phyloP scores from a whole-genome alignment of 2,888 invertebrate genomes.

The Anaspis maculata region DNA sequence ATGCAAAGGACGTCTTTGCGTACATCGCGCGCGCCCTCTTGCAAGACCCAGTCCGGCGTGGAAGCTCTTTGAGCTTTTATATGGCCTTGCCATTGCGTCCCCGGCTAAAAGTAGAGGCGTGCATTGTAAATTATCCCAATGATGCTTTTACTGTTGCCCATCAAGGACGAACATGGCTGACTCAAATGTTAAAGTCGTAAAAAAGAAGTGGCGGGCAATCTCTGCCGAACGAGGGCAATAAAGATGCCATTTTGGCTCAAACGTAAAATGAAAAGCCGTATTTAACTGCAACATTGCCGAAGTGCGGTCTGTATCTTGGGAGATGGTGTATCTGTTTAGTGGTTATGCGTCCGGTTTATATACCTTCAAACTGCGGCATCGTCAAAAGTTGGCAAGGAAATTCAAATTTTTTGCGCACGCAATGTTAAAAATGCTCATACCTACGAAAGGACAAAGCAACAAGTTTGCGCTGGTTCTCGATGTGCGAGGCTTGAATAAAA shows the following conservation, averaged over 20 bases:
- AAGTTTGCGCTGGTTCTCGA: no score
- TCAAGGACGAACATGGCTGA: conserved; percentile 15
- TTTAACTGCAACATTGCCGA: no score
- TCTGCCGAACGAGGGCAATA: conserved; percentile 15
- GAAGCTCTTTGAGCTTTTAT: conserved; percentile 11
- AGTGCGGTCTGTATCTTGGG: no score
- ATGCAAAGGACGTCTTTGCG: conserved; percentile 19
- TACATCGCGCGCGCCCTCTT: conserved; percentile 4
- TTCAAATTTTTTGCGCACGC: no score
- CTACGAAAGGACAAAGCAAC: no score
- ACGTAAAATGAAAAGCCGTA: conserved; percentile 8
- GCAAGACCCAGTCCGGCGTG: conserved; percentile 11
- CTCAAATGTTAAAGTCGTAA: conserved; percentile 17
- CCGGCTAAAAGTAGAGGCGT: conserved; percentile 19
- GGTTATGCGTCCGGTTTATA: no score
- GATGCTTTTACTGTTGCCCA: conserved; percentile 19
- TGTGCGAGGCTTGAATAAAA: no score
- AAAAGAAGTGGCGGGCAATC: conserved; percentile 17
- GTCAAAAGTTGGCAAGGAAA: no score
- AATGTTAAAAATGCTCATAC: no score
- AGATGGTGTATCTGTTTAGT: no score
- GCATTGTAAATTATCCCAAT: conserved; percentile 20
- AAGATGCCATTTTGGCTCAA: conserved; percentile 12
- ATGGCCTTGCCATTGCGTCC: conserved; percentile 3
- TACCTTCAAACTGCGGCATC: no score